Conservation (phyloP, 30 jellyfish, hydroid and myxozoan genomes). For the Mastigias papua region DNA sequence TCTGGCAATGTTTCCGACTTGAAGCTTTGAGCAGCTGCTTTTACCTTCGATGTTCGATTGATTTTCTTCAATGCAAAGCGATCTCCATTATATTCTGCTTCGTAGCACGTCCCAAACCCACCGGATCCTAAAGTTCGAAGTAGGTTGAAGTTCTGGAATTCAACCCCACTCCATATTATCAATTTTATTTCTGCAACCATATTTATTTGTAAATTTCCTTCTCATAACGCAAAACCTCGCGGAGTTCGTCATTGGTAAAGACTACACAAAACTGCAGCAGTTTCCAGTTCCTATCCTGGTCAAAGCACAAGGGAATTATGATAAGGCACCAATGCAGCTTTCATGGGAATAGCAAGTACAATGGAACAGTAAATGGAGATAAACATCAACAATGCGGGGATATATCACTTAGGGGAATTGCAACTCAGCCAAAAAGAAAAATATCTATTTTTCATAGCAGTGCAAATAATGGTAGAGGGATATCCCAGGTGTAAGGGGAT, state of each 20-base stretch:
- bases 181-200: conserved; percentile 55
- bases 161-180: conserved; percentile 18
- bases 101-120: conserved; percentile 97
- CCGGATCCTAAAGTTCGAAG: conserved; percentile 87
- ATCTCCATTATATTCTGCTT: conserved; percentile 66
- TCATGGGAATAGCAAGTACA: not conserved
- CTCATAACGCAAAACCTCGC: conserved; percentile 23
- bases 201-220: conserved; percentile 6
- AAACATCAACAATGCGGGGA: too few relatives aligned
- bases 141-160: conserved; percentile 58
- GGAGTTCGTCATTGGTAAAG: conserved; percentile 21
- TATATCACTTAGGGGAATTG: too few relatives aligned
- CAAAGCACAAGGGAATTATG: not conserved
- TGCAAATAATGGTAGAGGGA: too few relatives aligned
- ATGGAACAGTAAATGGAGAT: not conserved
- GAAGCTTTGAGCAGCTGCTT: conserved; percentile 85
- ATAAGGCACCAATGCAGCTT: not conserved
- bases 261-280: not conserved
- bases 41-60: conserved; percentile 78
- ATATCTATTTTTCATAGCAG: too few relatives aligned
- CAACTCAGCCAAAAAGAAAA: too few relatives aligned
- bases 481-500: too few relatives aligned
- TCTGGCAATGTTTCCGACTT: conserved; percentile 80
- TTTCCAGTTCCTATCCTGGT: not conserved
- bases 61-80: conserved; percentile 80